phyloP scores from a whole-genome alignment of 2,888 invertebrate species.

The Aelia acuminata region DNA sequence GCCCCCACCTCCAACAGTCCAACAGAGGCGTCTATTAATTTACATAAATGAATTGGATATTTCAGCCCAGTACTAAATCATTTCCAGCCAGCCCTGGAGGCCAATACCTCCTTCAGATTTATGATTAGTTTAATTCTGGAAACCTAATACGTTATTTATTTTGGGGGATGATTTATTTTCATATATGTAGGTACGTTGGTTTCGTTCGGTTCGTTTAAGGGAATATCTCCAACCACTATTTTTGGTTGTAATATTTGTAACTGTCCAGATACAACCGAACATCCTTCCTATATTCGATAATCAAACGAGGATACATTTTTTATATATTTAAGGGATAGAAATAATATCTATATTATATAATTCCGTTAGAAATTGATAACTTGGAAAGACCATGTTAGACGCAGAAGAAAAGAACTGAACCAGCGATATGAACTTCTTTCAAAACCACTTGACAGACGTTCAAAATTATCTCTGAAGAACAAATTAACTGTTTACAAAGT shows the following conservation, averaged over 20 bases:
- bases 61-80: neutral
- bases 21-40: conserved; percentile 51
- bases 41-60: conserved; percentile 50
- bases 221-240: neutral
- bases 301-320: too few species aligned
- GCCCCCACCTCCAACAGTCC: neutral
- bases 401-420: too few species aligned
- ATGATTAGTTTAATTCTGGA: conserved; percentile 47
- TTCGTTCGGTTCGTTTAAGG: neutral
- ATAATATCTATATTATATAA: too few species aligned
- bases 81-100: conserved; percentile 8
- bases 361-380: too few species aligned
- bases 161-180: conserved; percentile 8
- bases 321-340: too few species aligned
- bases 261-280: too few species aligned
- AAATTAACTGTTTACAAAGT: too few species aligned
- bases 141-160: conserved; percentile 50
- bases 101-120: neutral
- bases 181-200: neutral
- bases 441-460: too few species aligned
- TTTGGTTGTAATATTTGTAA: conserved; percentile 8
- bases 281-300: too few species aligned
- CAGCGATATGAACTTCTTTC: too few species aligned
- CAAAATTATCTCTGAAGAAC: too few species aligned
- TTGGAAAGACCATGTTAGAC: too few species aligned